Evolutionary conservation across 2,888 invertebrate species (phyloP).

Genomic region (Hofmannophila pseudospretella): DNA sequence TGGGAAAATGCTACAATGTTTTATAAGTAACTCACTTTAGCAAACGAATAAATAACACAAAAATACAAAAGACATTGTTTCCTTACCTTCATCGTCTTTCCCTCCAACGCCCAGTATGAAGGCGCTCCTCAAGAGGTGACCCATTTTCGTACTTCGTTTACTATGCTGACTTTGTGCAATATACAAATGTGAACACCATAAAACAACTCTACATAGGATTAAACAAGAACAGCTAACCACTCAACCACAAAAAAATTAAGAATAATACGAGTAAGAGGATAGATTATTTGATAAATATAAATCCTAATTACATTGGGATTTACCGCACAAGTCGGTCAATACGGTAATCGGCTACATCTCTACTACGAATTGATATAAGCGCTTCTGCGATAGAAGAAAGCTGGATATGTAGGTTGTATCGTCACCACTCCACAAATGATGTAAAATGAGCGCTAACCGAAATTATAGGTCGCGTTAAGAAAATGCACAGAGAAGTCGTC

Average conservation of each 20-base stretch:
- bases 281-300: constrained; percentile 22
- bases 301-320: constrained; percentile 25
- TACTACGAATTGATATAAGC: constrained; percentile 33
- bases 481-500: constrained; percentile 35
- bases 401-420: constrained; percentile 48
- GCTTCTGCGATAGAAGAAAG: constrained; percentile 45
- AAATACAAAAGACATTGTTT: not conserved
- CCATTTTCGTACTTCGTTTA: constrained; percentile 47
- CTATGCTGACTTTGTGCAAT: constrained; percentile 66
- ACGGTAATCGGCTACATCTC: constrained; percentile 69
- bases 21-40: too few species aligned
- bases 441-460: constrained; percentile 58
- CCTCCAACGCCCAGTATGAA: constrained; percentile 53
- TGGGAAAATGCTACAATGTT: too few species aligned
- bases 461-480: constrained; percentile 59
- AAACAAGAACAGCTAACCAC: constrained; percentile 20
- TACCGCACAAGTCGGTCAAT: constrained; percentile 68
- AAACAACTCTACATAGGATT: constrained; percentile 38
- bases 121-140: constrained; percentile 61
- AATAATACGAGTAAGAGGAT: constrained; percentile 23
- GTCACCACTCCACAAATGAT: constrained; percentile 58
- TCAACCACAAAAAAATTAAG: constrained; percentile 22
- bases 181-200: constrained; percentile 40
- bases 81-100: constrained; percentile 57
- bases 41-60: not conserved